Conservation (phyloP, 2,113 vertebrate species). For the Ceratotherium simum region DNA sequence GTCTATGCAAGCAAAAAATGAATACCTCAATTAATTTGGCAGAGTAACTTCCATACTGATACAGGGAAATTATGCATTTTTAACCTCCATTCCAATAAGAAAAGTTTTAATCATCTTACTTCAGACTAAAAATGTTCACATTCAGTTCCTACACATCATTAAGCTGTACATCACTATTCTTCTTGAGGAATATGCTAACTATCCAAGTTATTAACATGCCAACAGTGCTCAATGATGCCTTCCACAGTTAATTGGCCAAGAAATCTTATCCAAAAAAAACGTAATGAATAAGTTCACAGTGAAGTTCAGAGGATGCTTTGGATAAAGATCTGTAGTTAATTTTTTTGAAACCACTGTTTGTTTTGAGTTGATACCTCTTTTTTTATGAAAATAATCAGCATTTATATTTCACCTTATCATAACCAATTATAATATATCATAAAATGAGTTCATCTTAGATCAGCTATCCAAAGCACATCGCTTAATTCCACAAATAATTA, state of each 20-base stretch:
- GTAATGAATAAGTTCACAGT: constrained; percentile 8
- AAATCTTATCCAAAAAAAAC: constrained; percentile 10
- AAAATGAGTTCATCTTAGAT: constrained; percentile 21
- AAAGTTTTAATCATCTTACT: constrained; percentile 71
- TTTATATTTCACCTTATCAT: neutral
- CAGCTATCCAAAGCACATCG: neutral
- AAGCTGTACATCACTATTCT: constrained; percentile 43
- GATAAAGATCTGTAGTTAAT: neutral
- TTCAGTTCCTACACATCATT: constrained; percentile 36
- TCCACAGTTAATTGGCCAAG: constrained; percentile 52
- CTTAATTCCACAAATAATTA: constrained; percentile 24
- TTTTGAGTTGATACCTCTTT: constrained; percentile 12
- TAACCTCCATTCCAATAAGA: constrained; percentile 38
- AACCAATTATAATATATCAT: neutral
- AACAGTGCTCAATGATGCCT: neutral
- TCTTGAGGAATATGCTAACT: constrained; percentile 61
- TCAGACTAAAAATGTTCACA: constrained; percentile 49
- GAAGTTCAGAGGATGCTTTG: neutral
- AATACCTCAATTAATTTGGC: constrained; percentile 41
- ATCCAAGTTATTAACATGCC: constrained; percentile 23
- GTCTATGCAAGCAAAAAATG: constrained; percentile 28
- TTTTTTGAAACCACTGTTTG: neutral
- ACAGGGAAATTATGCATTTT: constrained; percentile 51
- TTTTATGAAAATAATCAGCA: neutral
- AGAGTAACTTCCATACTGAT: constrained; percentile 30